phyloP scores from a whole-genome alignment of 2,113 vertebrate species.

The Neogale vison region DNA sequence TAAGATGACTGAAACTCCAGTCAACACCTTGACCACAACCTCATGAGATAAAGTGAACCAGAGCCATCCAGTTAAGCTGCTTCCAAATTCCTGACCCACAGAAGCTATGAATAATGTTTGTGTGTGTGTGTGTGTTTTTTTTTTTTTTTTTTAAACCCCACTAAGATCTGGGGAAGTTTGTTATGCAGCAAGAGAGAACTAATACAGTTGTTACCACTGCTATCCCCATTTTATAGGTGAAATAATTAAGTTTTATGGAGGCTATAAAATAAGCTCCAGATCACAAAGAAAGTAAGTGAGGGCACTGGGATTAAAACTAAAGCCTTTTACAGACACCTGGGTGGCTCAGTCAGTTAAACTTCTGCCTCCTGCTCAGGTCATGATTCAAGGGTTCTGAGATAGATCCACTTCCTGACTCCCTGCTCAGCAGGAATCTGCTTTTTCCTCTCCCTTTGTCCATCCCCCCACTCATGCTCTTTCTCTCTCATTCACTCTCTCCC shows the following conservation, averaged over 20 bases:
- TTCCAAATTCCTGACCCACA: neutral
- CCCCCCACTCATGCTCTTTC: neutral
- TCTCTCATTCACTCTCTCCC: neutral
- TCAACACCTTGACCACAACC: neutral
- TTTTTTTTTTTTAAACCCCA: neutral
- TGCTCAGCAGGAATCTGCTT: neutral
- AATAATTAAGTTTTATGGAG: neutral
- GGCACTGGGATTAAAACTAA: neutral
- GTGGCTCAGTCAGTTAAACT: neutral
- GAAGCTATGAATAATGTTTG: neutral
- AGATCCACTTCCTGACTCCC: neutral
- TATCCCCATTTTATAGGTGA: neutral
- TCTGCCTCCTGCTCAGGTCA: neutral
- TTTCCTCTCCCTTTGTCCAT: neutral
- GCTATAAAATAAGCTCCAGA: neutral
- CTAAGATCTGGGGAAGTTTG: neutral
- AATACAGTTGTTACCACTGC: neutral
- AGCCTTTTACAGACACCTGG: neutral
- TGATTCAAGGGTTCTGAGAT: neutral
- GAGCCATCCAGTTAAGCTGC: neutral
- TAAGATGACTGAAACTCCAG: neutral
- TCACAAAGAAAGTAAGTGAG: neutral
- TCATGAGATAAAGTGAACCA: neutral
- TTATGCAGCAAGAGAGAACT: neutral
- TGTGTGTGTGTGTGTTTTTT: neutral